Conservation (phyloP, 2,888 invertebrate genomes). For the Tenthredo amoena region DNA sequence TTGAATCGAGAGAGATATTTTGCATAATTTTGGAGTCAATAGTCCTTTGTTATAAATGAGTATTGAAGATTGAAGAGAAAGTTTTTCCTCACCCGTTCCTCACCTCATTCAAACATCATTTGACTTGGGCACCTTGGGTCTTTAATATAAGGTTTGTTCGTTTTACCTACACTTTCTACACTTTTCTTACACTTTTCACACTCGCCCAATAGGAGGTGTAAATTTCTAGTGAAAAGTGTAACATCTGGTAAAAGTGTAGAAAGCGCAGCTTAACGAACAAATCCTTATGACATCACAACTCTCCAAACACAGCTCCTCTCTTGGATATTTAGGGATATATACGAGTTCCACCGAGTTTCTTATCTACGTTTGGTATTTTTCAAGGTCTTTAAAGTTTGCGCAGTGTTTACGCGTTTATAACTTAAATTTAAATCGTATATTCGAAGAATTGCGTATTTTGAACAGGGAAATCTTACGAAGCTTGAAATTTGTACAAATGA, state of each 20-base stretch:
- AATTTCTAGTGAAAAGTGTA: too few relatives aligned
- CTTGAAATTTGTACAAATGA: background rate
- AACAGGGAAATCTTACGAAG: background rate
- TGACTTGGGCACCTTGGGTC: background rate
- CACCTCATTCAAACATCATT: background rate
- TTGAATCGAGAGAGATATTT: background rate
- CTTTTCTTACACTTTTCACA: too few relatives aligned
- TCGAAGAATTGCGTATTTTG: background rate
- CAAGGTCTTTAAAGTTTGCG: background rate
- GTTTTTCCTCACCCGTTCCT: background rate
- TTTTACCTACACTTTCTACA: too few relatives aligned
- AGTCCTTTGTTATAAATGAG: background rate
- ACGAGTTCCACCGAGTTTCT: background rate
- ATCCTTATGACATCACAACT: background rate
- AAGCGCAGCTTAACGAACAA: too few relatives aligned
- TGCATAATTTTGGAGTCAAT: background rate
- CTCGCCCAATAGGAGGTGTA: too few relatives aligned
- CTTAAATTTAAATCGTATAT: background rate
- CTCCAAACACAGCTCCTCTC: too few relatives aligned
- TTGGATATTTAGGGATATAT: too few relatives aligned
- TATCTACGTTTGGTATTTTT: background rate
- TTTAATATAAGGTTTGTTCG: too few relatives aligned
- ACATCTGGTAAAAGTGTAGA: too few relatives aligned
- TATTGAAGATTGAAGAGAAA: background rate
- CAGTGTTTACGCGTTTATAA: conserved; percentile 10